Base-by-base conservation (phyloP, 2,113 vertebrate species). In the Mirounga angustirostris region DNA sequence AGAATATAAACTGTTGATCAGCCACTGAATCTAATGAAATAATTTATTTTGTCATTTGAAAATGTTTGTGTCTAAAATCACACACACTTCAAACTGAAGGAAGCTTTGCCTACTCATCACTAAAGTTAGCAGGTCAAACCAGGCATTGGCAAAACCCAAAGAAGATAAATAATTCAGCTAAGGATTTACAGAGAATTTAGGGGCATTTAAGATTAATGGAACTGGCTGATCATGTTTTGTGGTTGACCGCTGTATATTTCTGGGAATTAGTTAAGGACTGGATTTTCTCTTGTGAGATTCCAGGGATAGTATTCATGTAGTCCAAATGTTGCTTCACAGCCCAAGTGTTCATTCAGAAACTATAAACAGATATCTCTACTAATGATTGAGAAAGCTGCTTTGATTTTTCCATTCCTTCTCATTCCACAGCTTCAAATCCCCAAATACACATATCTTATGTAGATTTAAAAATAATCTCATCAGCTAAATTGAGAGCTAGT, bases 121-220 rank as follows among this genome's bases (percentile, higher is more conserved):
- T 80, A 88, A 86, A 91, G 22, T 52, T 88, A 30, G 8, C 12
- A 94, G 28, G 16, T 81, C 15, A 91, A 88, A 80, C 5, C 16
- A 71, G 14, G 16, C 61, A 76, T 24, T 87, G 56, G 30, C 74
- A 83, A 95, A 96, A 56, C 36, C 40, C 28, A 95, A 28, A 71
- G 63, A 95, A 73, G 50, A 86, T 46, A 87, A 50, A 33, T 84
- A 96, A 74, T 79, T 87, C 30, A 84, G 28, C 14, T 26, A 71
- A 65, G 30, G 15, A 85, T 88, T 88, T 94, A 79, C 9, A 69
- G 43, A 76, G 43, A 18, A 61, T 33, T 93, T 61, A 76, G 24
- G 84, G 90, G 15, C 30, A 84, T 88, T 94, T 95, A 76, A 80
- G 43, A 95, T 52, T 33, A 87, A 95, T 95, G 84, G 9, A 89